These are phyloP conservation scores for Litocranius walleri DNA, from an alignment of 2,113 vertebrate species.

Conservation along the genomic window DNA sequence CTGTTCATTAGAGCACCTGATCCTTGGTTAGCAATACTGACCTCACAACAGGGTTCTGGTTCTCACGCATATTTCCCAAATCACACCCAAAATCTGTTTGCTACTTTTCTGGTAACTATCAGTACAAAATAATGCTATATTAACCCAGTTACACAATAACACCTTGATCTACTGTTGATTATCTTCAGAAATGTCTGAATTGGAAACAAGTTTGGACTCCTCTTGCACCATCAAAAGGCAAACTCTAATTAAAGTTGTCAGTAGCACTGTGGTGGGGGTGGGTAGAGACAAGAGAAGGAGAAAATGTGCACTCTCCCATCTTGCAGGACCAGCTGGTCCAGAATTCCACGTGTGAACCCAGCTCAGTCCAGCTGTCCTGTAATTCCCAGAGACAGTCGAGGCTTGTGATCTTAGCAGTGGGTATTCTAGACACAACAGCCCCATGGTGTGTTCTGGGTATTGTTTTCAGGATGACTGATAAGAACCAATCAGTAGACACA, in stretches of 20 bases:
- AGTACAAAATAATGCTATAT: background rate
- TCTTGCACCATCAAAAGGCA: background rate
- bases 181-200: background rate
- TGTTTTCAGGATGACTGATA: background rate
- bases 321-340: background rate
- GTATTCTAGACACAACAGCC: background rate
- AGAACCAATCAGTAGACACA: background rate
- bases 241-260: background rate
- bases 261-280: fast-evolving
- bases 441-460: background rate
- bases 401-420: background rate
- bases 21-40: background rate
- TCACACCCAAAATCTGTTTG: background rate
- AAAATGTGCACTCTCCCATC: background rate
- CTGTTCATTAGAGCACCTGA: background rate
- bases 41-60: background rate
- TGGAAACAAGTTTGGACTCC: background rate
- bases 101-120: constrained; percentile 18
- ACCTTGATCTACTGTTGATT: background rate
- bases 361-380: background rate
- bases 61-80: background rate
- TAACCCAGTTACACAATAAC: background rate
- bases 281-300: too few species aligned
- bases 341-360: background rate
- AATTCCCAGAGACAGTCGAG: background rate